phyloP scores from a whole-genome alignment of 2,888 invertebrate species.

The Polyploca ridens region DNA sequence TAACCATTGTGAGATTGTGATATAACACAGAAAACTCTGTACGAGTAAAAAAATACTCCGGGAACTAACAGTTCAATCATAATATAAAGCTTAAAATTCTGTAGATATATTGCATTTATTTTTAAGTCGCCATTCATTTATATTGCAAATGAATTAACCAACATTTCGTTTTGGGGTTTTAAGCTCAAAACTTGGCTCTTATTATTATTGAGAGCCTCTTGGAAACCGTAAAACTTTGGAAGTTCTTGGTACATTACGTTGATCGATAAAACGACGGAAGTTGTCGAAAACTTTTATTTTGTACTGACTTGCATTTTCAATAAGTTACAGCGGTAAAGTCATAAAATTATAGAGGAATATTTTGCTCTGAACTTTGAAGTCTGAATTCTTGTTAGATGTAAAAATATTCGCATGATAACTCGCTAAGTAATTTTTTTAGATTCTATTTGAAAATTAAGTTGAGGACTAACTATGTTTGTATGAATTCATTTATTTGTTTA shows the following conservation, averaged over 20 bases:
- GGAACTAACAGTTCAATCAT: too few relatives aligned
- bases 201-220: constrained; percentile 36
- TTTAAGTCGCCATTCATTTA: background rate
- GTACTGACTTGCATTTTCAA: constrained; percentile 36
- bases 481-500: too few relatives aligned
- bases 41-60: too few relatives aligned
- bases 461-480: too few relatives aligned
- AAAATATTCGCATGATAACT: background rate
- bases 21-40: too few relatives aligned
- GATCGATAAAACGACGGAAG: constrained; percentile 37
- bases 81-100: too few relatives aligned
- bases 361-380: background rate
- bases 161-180: constrained; percentile 24
- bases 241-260: constrained; percentile 34
- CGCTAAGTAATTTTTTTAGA: too few relatives aligned
- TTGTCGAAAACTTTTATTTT: constrained; percentile 33
- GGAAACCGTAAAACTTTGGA: constrained; percentile 19
- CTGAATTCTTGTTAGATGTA: background rate
- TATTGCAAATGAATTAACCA: background rate
- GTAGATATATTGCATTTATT: background rate
- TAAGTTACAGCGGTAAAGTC: constrained; percentile 21
- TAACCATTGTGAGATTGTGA: too few relatives aligned
- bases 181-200: constrained; percentile 29
- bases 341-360: background rate
- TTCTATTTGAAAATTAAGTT: too few relatives aligned